phyloP scores from a whole-genome alignment of 2,888 invertebrate species.

The Luffia ferchaultella region DNA sequence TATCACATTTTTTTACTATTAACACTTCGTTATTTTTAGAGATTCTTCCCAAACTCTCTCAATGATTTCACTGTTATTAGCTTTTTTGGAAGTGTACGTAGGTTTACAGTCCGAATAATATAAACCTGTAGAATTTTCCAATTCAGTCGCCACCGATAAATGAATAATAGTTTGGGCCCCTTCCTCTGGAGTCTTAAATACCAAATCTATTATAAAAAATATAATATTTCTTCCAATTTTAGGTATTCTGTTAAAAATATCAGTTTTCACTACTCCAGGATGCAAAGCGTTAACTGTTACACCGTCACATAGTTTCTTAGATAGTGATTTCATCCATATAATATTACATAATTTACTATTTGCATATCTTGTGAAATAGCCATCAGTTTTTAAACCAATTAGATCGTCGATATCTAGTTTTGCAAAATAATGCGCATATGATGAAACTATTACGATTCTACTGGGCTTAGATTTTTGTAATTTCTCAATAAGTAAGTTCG shows the following conservation, averaged over 20 bases:
- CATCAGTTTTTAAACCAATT: conserved; percentile 18
- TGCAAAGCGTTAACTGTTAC: conserved; percentile 83
- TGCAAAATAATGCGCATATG: conserved; percentile 30
- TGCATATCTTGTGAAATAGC: conserved; percentile 44
- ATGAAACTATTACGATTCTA: conserved; percentile 50
- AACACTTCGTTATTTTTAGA: too few relatives aligned
- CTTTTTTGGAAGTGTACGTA: conserved; percentile 51
- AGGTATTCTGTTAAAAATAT: conserved; percentile 74
- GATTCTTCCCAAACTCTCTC: conserved; percentile 82
- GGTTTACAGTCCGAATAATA: conserved; percentile 82
- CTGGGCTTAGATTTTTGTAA: conserved; percentile 40
- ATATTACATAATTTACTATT: conserved; percentile 48
- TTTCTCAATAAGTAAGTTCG: conserved; percentile 67
- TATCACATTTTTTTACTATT: too few relatives aligned
- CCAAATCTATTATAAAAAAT: conserved; percentile 58
- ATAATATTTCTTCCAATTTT: conserved; percentile 43
- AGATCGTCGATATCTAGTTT: conserved; percentile 53
- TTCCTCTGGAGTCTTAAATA: conserved; percentile 75
- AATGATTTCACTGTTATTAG: conserved; percentile 70
- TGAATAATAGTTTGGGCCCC: conserved; percentile 83
- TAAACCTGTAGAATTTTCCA: conserved; percentile 73
- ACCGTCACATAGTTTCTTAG: conserved; percentile 42
- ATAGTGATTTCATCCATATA: conserved; percentile 45
- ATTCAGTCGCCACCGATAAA: conserved; percentile 75
- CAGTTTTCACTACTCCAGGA: conserved; percentile 83